These are phyloP conservation scores for Turritopsis dohrnii DNA, from an alignment of 30 jellyfish, hydroid and myxozoan species.

Conservation along the genomic window DNA sequence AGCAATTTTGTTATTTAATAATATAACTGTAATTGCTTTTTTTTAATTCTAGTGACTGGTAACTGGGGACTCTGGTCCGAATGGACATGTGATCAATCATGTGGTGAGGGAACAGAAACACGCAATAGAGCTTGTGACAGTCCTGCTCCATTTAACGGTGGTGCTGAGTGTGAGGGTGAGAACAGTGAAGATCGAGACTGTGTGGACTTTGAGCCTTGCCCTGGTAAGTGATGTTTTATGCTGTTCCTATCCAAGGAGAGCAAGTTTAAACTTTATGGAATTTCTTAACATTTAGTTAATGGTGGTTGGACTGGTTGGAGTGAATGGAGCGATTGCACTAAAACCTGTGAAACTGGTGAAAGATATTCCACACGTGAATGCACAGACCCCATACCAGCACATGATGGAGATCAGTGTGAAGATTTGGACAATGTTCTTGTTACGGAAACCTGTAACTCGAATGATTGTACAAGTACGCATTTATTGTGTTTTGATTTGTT, in stretches of 20 bases:
- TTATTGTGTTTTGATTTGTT: background rate
- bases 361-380: background rate
- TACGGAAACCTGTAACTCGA: background rate
- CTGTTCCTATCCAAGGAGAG: background rate
- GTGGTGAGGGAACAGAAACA: constrained; percentile 12
- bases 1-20: background rate
- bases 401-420: background rate
- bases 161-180: background rate
- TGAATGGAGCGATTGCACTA: background rate
- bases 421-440: background rate
- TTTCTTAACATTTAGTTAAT: background rate
- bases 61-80: background rate
- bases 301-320: background rate
- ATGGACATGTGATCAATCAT: background rate
- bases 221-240: background rate
- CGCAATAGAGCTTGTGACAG: background rate
- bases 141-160: constrained; percentile 7
- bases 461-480: background rate
- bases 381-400: background rate
- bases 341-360: background rate
- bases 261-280: background rate
- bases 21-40: background rate
- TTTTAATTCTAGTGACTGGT: background rate
- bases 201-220: background rate
- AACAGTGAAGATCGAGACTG: background rate